Evolutionary conservation across 2,888 invertebrate species (phyloP).

Genomic region (Pseudeuparius sepicola): DNA sequence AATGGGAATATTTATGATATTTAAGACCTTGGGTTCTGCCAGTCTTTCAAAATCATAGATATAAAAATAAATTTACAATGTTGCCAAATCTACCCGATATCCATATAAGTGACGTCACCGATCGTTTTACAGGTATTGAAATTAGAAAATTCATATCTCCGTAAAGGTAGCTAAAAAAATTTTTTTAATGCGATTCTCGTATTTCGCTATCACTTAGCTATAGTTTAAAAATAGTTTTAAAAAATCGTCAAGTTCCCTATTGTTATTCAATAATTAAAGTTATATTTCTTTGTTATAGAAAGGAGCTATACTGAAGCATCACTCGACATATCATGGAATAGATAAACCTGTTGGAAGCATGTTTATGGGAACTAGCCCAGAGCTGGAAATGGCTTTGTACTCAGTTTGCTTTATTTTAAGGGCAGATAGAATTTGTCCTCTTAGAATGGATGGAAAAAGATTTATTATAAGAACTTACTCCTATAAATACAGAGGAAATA

Average conservation of each 20-base stretch:
- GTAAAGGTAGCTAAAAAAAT: background rate
- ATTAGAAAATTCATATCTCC: too few relatives aligned
- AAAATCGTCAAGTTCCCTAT: too few relatives aligned
- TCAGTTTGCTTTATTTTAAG: constrained; percentile 76
- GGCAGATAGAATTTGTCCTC: constrained; percentile 62
- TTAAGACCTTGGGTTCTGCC: too few relatives aligned
- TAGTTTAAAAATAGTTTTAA: too few relatives aligned
- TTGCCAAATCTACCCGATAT: too few relatives aligned
- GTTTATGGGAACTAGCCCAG: constrained; percentile 82
- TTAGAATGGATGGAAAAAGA: constrained; percentile 59
- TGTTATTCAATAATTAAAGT: constrained; percentile 4
- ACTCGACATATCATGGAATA: constrained; percentile 58
- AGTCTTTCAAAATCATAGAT: too few relatives aligned
- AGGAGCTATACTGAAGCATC: constrained; percentile 62
- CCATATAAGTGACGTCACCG: too few relatives aligned
- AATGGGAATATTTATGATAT: too few relatives aligned
- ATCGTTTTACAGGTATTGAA: too few relatives aligned
- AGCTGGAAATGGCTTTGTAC: constrained; percentile 83
- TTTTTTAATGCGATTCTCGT: too few relatives aligned
- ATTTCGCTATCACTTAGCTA: too few relatives aligned
- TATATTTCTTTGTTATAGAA: constrained; percentile 48
- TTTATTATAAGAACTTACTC: constrained; percentile 66
- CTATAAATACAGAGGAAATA: constrained; percentile 61
- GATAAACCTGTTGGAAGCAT: constrained; percentile 70
- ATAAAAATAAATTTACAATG: too few relatives aligned